Evolutionary conservation across 2,113 vertebrate species (phyloP).

Genomic region (Atherinomorus stipes): DNA sequence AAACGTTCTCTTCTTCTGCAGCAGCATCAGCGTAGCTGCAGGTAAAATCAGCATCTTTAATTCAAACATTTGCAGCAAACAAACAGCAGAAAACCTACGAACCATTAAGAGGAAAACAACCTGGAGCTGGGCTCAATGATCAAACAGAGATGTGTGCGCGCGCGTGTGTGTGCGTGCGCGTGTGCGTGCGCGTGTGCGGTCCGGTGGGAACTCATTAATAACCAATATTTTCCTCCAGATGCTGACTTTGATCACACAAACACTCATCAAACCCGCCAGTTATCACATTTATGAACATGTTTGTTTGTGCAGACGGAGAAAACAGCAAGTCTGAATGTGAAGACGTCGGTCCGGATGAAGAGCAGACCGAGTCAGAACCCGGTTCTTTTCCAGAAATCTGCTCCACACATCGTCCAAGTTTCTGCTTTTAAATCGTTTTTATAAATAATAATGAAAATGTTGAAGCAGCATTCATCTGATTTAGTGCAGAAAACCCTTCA

Average conservation of each 20-base stretch:
- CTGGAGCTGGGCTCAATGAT: slow-evolving; percentile 34
- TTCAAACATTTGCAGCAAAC: slow-evolving; percentile 75
- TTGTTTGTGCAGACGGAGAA: too few species aligned
- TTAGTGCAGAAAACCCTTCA: too few species aligned
- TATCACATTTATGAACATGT: too few species aligned
- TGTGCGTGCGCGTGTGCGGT: slow-evolving; percentile 15
- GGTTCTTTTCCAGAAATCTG: too few species aligned
- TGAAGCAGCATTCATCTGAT: too few species aligned
- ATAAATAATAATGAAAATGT: too few species aligned
- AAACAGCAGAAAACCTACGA: slow-evolving; percentile 75
- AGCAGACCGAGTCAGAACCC: too few species aligned
- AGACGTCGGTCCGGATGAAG: too few species aligned
- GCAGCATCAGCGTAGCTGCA: slow-evolving; percentile 31
- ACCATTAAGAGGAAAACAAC: slow-evolving; percentile 72
- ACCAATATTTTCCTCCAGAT: slow-evolving; percentile 56
- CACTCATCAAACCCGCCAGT: neutral
- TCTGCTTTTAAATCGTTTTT: too few species aligned
- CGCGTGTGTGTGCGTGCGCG: slow-evolving; percentile 30
- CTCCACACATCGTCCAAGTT: too few species aligned
- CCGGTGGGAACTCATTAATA: slow-evolving; percentile 39
- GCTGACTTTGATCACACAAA: slow-evolving; percentile 52
- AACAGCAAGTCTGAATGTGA: too few species aligned
- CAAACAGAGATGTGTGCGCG: slow-evolving; percentile 28
- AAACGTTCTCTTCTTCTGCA: slow-evolving; percentile 12
- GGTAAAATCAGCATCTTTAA: slow-evolving; percentile 75